Percentiles rank a stretch among this genome's conserved stretches.
phyloP scores from a whole-genome alignment of 2,888 invertebrate species.

The Caenorhabditis sulstoni region DNA sequence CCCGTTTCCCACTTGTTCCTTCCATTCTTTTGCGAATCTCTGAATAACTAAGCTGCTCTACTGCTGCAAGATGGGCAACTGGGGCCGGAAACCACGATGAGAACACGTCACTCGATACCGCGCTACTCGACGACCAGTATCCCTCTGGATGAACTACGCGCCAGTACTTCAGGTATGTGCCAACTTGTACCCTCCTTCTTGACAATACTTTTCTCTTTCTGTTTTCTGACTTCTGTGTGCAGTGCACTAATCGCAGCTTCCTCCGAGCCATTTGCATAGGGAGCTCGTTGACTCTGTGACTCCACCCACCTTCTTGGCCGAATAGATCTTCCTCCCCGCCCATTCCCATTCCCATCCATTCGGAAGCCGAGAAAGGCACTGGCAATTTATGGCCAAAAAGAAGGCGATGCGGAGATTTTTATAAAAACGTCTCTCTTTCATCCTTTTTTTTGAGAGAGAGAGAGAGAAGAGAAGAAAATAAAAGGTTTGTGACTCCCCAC shows the following conservation, averaged over 20 bases:
- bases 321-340: conserved; percentile 22
- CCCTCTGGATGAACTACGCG: conserved; percentile 49
- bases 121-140: conserved; percentile 58
- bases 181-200: too few relatives aligned
- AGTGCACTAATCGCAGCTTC: conserved; percentile 16
- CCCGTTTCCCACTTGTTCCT: conserved; percentile 2
- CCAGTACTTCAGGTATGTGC: conserved; percentile 34
- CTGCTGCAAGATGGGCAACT: conserved; percentile 26
- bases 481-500: conserved; percentile 18
- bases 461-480: conserved; percentile 23
- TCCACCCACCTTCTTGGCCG: conserved; percentile 36
- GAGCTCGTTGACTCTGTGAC: conserved; percentile 1
- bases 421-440: conserved; percentile 46
- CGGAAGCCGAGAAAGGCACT: conserved; percentile 22
- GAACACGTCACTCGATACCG: conserved; percentile 50
- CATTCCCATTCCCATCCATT: too few relatives aligned
- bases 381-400: conserved; percentile 14
- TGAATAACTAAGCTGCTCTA: conserved; percentile 6
- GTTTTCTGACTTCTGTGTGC: not conserved
- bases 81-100: conserved; percentile 45
- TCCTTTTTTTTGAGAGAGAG: not conserved
- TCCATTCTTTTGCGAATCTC: conserved; percentile 1
- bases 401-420: conserved; percentile 30
- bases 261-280: conserved; percentile 17
- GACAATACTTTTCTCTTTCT: not conserved